phyloP scores from a whole-genome alignment of 2,797 vertebrate species.

The Bufotes viridis region DNA sequence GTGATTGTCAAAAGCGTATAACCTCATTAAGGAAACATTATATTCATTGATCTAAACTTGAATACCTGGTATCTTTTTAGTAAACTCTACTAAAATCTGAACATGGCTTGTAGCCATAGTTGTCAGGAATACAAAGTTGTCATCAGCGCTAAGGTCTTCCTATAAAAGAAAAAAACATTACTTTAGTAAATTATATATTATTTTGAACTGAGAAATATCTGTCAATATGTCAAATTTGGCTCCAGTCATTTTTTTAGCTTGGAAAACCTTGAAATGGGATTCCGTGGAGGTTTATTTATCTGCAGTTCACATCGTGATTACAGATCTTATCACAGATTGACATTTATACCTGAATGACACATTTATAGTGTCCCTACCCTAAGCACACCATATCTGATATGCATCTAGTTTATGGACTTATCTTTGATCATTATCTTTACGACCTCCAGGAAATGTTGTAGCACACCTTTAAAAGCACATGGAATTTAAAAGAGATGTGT shows the following conservation, averaged over 20 bases:
- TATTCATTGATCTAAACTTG: background rate
- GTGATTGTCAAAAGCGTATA: too few species aligned
- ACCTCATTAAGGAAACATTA: too few species aligned
- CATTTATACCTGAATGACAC: slow-evolving; percentile 27
- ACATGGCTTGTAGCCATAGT: slow-evolving; percentile 98
- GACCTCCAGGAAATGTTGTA: slow-evolving; percentile 35
- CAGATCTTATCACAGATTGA: slow-evolving; percentile 46
- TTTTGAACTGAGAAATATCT: background rate
- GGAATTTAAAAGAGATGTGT: background rate
- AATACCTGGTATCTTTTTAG: slow-evolving; percentile 95
- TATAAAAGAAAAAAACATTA: slow-evolving; percentile 73
- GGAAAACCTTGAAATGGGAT: slow-evolving; percentile 43
- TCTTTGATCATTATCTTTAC: slow-evolving; percentile 57
- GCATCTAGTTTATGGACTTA: slow-evolving; percentile 37
- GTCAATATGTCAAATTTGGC: background rate
- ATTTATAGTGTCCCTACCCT: slow-evolving; percentile 53
- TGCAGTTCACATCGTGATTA: slow-evolving; percentile 25
- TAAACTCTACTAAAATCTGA: slow-evolving; percentile 97
- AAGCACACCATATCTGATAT: slow-evolving; percentile 37
- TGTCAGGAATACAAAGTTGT: slow-evolving; percentile 96
- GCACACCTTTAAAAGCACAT: slow-evolving; percentile 30
- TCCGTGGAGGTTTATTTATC: slow-evolving; percentile 37
- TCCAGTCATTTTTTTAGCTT: background rate
- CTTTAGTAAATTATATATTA: background rate
- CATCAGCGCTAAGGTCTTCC: slow-evolving; percentile 91